Base-by-base conservation (phyloP, 2,113 vertebrate species). In the Pholis gunnellus region DNA sequence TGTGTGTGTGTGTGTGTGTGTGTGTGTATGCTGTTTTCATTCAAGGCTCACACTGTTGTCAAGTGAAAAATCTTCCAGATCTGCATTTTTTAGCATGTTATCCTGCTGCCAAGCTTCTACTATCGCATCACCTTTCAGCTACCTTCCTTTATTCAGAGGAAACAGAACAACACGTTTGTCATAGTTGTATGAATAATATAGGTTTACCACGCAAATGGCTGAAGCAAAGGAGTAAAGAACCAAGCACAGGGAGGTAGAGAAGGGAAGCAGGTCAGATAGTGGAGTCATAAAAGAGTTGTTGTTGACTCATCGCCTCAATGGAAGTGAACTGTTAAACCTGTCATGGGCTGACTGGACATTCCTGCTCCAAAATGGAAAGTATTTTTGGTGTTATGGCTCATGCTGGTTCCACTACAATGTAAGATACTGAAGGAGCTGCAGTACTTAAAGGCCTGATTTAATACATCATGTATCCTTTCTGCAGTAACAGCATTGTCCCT, bases 401-500 rank as follows among this genome's bases (percentile, higher is more conserved):
- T 31, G 31, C 64, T 50, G 70, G 29, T 61, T 48, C 18, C 22
- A 78, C n/a, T 46, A 15, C 0, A 1, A 29, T 38, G 66, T 63
- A 71, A 63, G 64, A 61, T 65, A 10, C 9, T 52, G 42, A 7
- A 27, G 42, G 36, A 56, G 38, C 20, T n/a, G 20, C 63, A 63
- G 34, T 54, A 27, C 48, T 84, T 25, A 54, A 34, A 50, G 66
- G 31, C 69, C 42, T 50, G 29, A 20, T 48, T 82, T 60, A 50
- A 79, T 80, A 27, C 81, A 73, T 54, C 22, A 73, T 75, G 46
- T 15, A 1, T 64, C 48, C 20, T 76, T 42, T 40, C 42, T 84
- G 52, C 66, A 78, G 57, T 89, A 54, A 90, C 31, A 61, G 18
- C 22, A 63, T 59, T 85, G 67, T 84, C 52, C 25, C 73, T 76